Evolutionary conservation across 2,113 vertebrate genomes (phyloP), one percentile per base, ranked within the genome.

Genomic region (Aleadryas rufinucha): DNA sequence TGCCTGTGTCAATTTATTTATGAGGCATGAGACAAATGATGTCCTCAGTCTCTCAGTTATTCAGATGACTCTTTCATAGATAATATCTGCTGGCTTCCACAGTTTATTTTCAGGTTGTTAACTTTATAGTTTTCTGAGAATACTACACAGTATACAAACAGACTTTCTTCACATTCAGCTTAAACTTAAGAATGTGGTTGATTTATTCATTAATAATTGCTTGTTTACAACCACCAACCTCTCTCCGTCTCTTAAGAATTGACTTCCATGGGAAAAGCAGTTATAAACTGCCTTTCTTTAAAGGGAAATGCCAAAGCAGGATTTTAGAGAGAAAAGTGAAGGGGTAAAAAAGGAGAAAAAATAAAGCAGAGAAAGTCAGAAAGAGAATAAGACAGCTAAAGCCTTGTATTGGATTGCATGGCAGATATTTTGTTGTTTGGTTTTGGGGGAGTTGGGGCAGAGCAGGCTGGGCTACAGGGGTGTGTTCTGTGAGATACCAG

Each of bases 51-150:
- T 90, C 59, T 72, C 85, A 83, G 44, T 91, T 77, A 76, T 82
- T 75, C 71, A 70, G 18, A 81, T 42, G 16, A 41, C 4, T 63
- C 49, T 80, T 89, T 91, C 39, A 59, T 3, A 66, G 30, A n/a
- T 54, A 76, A 50, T 69, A 63, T 54, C 56, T 82, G 9, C 15
- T 95, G 52, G 20, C 6, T 71, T 87, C 87, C 41, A 68, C 16
- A 64, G 19, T 56, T 84, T 91, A 42, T 94, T 93, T 89, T 92
- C 56, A 68, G 44, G 33, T 9, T 66, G 56, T 66, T 93, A 89
- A 66, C 10, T 84, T 89, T 19, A 59, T 18, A 8, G 5, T 52
- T 87, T 84, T 68, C 11, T 89, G 52, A 81, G 33, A 75, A 59
- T 70, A 44, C 4, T 78, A 19, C 18, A 69, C 12, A 50, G 14